These are phyloP conservation scores for Gryllus bimaculatus DNA, from an alignment of 1,140 invertebrate genomes.

Conservation along the genomic window DNA sequence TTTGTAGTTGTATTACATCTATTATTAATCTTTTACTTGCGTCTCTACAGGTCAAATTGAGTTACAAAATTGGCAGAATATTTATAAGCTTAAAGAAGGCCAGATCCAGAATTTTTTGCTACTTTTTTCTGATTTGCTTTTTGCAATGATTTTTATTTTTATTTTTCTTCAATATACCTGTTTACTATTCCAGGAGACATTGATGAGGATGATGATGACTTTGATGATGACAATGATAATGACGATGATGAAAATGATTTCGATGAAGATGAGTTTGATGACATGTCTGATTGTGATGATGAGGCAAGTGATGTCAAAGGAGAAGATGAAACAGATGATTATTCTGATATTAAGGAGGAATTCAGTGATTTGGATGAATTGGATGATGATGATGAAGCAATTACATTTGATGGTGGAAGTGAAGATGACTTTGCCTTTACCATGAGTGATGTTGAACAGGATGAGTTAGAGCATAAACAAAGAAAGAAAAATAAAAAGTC, in stretches of 20 bases:
- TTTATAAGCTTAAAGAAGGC: too few relatives aligned
- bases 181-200: not conserved
- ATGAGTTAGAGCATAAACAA: not conserved
- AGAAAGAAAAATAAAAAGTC: not conserved
- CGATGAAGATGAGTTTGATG: not conserved
- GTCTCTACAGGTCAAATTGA: too few relatives aligned
- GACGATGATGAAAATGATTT: not conserved
- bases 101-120: too few relatives aligned
- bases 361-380: not conserved
- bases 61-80: too few relatives aligned
- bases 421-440: not conserved
- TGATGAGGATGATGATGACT: not conserved
- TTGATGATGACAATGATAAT: not conserved
- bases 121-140: too few relatives aligned
- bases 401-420: not conserved
- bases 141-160: too few relatives aligned
- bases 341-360: not conserved
- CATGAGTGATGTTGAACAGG: not conserved
- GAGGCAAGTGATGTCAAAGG: not conserved
- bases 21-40: too few relatives aligned
- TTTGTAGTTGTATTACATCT: too few relatives aligned
- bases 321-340: not conserved
- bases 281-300: not conserved
- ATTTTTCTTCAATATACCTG: too few relatives aligned
- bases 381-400: not conserved